Conservation (phyloP, 2,888 invertebrate genomes). For the Perithous albicinctus region DNA sequence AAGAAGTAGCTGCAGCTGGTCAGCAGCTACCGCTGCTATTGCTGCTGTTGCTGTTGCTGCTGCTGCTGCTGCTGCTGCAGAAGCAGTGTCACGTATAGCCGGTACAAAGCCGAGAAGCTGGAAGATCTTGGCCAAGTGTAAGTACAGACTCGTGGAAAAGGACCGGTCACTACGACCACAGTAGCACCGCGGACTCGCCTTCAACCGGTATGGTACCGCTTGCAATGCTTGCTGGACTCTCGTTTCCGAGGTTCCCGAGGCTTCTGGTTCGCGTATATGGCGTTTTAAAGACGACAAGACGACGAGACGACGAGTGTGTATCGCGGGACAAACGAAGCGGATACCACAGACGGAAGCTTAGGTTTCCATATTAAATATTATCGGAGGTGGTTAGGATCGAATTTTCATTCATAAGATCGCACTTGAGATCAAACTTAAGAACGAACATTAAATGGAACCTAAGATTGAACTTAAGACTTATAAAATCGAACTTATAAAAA, state of each 20-base stretch:
- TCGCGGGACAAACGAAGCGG: slow-evolving; percentile 10
- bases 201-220: slow-evolving; percentile 54
- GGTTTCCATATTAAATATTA: slow-evolving; percentile 47
- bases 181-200: slow-evolving; percentile 40
- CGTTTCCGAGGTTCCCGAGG: slow-evolving; percentile 32
- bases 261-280: slow-evolving; percentile 54
- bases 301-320: too few relatives aligned
- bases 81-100: slow-evolving; percentile 9
- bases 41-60: slow-evolving; percentile 24
- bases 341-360: slow-evolving; percentile 27
- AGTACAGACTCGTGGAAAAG: slow-evolving; percentile 30
- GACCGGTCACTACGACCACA: slow-evolving; percentile 2
- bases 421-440: too few relatives aligned
- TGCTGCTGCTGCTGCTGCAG: not conserved
- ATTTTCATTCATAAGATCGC: too few relatives aligned
- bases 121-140: slow-evolving; percentile 31
- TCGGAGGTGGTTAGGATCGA: slow-evolving; percentile 60
- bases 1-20: slow-evolving; percentile 34
- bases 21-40: slow-evolving; percentile 7
- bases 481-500: too few relatives aligned
- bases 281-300: slow-evolving; percentile 50
- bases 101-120: slow-evolving; percentile 21
- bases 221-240: slow-evolving; percentile 6
- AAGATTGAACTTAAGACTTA: too few relatives aligned
- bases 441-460: too few relatives aligned